Conservation (phyloP, 2,113 vertebrate species). For the Cephalopterus ornatus region DNA sequence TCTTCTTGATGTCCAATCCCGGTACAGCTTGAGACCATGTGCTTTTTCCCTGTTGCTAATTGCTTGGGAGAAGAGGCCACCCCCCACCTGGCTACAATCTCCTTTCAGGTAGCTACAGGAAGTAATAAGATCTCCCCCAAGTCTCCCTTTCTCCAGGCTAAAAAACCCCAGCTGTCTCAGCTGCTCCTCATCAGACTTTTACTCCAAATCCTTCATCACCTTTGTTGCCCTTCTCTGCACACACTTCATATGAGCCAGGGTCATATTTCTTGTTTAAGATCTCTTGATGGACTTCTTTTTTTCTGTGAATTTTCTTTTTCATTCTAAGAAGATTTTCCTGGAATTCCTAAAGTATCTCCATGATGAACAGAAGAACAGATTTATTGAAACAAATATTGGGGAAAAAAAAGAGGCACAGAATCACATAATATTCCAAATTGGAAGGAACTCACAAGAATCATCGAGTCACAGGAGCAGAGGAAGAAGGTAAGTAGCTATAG, state of each 20-base stretch:
- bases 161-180: not conserved
- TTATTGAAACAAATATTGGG: not conserved
- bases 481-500: not conserved
- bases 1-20: not conserved
- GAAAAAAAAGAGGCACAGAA: not conserved
- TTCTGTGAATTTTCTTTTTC: not conserved
- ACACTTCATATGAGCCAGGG: not conserved
- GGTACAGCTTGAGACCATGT: not conserved
- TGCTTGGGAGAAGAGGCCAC: not conserved
- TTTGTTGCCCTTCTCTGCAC: not conserved
- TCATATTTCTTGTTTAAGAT: not conserved
- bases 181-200: rapidly evolving
- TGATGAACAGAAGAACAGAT: not conserved
- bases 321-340: not conserved
- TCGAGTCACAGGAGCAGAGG: not conserved
- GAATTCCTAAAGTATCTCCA: not conserved
- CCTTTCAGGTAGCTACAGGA: not conserved
- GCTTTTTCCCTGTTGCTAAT: not conserved
- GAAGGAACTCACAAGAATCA: not conserved
- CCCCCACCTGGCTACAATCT: not conserved
- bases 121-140: rapidly evolving
- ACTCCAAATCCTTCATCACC: not conserved
- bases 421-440: not conserved
- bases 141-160: not conserved
- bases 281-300: not conserved